Percentiles rank a stretch among this genome's conserved stretches.
Evolutionary conservation across 2,113 vertebrate genomes (phyloP).

Genomic region (Atherinomorus stipes): DNA sequence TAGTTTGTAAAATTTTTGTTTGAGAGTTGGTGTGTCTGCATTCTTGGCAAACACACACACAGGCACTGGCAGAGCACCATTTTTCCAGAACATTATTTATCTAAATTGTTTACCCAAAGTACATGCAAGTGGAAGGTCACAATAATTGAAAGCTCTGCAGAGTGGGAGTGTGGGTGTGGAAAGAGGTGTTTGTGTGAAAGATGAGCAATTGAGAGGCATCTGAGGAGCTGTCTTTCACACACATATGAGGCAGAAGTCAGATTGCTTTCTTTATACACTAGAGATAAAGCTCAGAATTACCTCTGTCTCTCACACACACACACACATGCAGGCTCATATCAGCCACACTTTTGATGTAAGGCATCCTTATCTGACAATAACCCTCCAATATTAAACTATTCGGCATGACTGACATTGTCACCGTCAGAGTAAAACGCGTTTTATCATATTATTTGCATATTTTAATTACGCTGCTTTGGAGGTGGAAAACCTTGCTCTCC

Average conservation of each 20-base stretch:
- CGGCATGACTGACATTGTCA: conserved; percentile 45
- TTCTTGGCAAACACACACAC: not conserved
- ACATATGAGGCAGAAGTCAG: conserved; percentile 25
- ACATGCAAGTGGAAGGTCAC: conserved; percentile 36
- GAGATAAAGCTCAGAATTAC: conserved; percentile 52
- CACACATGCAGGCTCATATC: conserved; percentile 26
- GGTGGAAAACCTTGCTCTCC: conserved; percentile 29
- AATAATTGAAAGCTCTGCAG: conserved; percentile 20
- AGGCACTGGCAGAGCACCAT: not conserved
- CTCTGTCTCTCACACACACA: conserved; percentile 40
- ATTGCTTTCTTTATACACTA: conserved; percentile 26
- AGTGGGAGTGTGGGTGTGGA: not conserved
- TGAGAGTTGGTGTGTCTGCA: not conserved
- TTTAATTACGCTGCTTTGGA: conserved; percentile 71
- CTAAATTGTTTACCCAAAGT: conserved; percentile 33
- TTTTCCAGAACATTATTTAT: conserved; percentile 35
- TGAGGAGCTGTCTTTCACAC: conserved; percentile 25
- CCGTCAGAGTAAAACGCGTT: conserved; percentile 48
- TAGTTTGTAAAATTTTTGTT: not conserved
- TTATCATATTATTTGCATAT: conserved; percentile 74
- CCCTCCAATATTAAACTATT: conserved; percentile 46
- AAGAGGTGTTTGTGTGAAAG: not conserved
- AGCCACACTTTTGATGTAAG: conserved; percentile 28
- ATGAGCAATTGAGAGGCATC: conserved; percentile 10
- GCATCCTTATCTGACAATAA: conserved; percentile 66